Evolutionary conservation across 2,888 invertebrate genomes (phyloP).

Genomic region (Tetragonisca angustula): DNA sequence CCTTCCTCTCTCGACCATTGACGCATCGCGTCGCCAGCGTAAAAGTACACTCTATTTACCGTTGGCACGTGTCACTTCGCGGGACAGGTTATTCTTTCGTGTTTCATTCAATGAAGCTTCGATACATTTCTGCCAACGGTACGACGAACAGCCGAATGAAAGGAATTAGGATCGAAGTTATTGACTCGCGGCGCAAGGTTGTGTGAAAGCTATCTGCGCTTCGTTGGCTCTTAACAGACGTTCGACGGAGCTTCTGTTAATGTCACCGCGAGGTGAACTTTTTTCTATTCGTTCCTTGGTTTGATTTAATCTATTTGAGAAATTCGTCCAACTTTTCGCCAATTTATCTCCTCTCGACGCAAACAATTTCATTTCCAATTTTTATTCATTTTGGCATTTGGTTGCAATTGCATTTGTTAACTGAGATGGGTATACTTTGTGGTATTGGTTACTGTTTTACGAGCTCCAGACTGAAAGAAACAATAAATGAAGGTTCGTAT

Average conservation of each 20-base stretch:
- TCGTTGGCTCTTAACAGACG: not conserved
- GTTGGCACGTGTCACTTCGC: constrained; percentile 10
- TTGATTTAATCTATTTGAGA: not conserved
- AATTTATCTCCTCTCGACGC: too few species aligned
- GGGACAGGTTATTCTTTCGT: constrained; percentile 13
- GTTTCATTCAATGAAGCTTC: not conserved
- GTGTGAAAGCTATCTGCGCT: not conserved
- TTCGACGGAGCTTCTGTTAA: not conserved
- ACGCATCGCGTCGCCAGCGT: not conserved
- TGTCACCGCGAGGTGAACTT: not conserved
- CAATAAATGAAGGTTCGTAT: not conserved
- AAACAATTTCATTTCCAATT: too few species aligned
- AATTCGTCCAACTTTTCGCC: too few species aligned
- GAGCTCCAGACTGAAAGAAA: too few species aligned
- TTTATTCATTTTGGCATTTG: too few species aligned
- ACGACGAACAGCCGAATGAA: not conserved
- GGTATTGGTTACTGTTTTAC: too few species aligned
- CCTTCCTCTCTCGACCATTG: not conserved
- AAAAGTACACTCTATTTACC: not conserved
- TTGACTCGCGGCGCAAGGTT: not conserved
- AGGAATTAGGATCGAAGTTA: constrained; percentile 13
- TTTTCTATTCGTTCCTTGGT: not conserved
- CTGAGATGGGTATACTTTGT: too few species aligned
- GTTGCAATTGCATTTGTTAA: too few species aligned
- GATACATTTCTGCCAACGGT: constrained; percentile 5